phyloP scores from a whole-genome alignment of 2,797 vertebrate species.

The Sebastes nivosus region DNA sequence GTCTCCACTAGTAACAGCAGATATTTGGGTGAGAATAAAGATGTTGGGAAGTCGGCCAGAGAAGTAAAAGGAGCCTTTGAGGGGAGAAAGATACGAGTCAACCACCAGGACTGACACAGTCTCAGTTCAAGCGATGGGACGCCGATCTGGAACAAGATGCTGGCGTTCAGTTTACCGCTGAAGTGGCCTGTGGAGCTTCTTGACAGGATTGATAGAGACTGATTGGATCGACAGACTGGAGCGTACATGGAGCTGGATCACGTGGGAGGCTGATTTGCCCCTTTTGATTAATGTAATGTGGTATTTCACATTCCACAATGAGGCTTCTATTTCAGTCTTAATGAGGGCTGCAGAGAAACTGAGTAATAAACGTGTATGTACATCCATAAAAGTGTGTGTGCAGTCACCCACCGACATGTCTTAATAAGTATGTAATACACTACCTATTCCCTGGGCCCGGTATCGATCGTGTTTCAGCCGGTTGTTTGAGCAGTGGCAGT shows the following conservation, averaged over 20 bases:
- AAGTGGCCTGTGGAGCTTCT: background rate
- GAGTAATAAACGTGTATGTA: conserved; percentile 6
- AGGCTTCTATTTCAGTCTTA: conserved; percentile 46
- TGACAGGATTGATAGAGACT: background rate
- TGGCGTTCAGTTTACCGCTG: background rate
- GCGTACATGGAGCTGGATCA: background rate
- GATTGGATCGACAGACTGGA: background rate
- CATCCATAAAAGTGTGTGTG: conserved; percentile 27
- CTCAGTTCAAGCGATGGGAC: background rate
- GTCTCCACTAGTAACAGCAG: conserved; percentile 43
- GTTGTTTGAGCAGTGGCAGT: conserved; percentile 41
- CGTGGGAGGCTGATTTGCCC: conserved; percentile 9
- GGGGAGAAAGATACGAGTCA: background rate
- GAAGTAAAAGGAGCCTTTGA: background rate
- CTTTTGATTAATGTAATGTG: conserved; percentile 35
- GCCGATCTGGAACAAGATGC: background rate
- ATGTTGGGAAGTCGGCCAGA: conserved; percentile 16
- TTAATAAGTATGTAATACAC: conserved; percentile 39
- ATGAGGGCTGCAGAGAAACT: conserved; percentile 36
- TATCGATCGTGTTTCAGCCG: conserved; percentile 38
- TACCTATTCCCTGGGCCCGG: background rate
- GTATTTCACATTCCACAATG: conserved; percentile 31
- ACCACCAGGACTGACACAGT: background rate
- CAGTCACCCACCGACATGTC: conserved; percentile 18
- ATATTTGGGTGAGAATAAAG: background rate